Evolutionary conservation across 2,888 invertebrate species (phyloP).

Genomic region (Agrilus biguttatus): DNA sequence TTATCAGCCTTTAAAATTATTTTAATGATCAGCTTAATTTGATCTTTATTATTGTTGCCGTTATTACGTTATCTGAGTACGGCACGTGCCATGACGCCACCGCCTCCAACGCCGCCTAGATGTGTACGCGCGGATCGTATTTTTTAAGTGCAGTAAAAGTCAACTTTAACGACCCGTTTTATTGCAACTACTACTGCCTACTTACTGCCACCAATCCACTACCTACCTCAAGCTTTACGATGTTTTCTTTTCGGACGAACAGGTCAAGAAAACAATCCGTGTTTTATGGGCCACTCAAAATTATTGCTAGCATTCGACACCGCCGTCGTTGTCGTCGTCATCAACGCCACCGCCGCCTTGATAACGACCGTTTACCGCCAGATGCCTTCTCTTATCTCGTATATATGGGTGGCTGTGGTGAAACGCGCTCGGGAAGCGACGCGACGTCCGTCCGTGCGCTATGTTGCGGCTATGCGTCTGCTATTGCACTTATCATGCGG

Average conservation of each 20-base stretch:
- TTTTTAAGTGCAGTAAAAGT: conserved; percentile 34
- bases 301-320: no score
- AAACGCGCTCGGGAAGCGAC: no score
- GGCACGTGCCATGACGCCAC: conserved; percentile 9
- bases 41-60: conserved; percentile 28
- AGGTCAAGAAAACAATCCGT: conserved; percentile 4
- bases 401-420: no score
- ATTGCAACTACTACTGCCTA: conserved; percentile 24
- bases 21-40: conserved; percentile 32
- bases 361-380: no score
- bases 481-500: no score
- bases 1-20: conserved; percentile 29
- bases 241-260: conserved; percentile 8
- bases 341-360: no score
- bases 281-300: background rate
- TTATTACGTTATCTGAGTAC: conserved; percentile 19
- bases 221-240: conserved; percentile 17
- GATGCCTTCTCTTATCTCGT: no score
- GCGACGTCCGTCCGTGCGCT: no score
- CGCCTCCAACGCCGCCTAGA: no score
- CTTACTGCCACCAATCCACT: conserved; percentile 7
- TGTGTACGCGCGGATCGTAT: conserved; percentile 23
- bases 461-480: no score
- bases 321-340: no score
- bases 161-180: conserved; percentile 31